Evolutionary conservation across 2,888 invertebrate species (phyloP).

Genomic region (Parascotia fuliginaria): DNA sequence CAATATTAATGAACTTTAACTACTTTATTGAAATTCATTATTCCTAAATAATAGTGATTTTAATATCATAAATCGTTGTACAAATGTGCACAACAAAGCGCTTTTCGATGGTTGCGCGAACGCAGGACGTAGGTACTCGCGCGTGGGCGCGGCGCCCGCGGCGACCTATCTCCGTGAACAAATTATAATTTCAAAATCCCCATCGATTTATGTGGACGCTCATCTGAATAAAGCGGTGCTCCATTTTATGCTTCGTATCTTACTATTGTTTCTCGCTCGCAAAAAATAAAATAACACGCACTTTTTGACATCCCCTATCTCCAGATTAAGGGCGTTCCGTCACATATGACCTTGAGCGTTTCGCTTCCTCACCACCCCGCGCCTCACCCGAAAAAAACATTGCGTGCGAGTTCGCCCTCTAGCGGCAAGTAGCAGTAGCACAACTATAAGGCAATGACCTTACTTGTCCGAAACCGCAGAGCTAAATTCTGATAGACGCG

Average conservation of each 20-base stretch:
- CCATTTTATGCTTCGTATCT: conserved; percentile 66
- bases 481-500: no score
- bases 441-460: no score
- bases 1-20: no score
- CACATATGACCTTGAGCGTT: no score
- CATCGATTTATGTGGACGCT: conserved; percentile 82
- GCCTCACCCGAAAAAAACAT: no score
- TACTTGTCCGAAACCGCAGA: no score
- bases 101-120: conserved; percentile 29
- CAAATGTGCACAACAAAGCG: conserved; percentile 12
- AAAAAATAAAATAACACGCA: conserved; percentile 23
- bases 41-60: conserved; percentile 1
- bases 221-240: conserved; percentile 77
- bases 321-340: no score
- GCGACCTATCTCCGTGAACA: conserved; percentile 79
- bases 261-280: conserved; percentile 58
- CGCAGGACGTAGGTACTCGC: conserved; percentile 14
- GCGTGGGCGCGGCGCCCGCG: conserved; percentile 77
- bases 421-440: no score
- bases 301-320: conserved; percentile 35
- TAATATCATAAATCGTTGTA: conserved; percentile 22
- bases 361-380: no score
- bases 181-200: conserved; percentile 85
- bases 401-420: no score
- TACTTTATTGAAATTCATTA: background rate